Evolutionary conservation across 2,113 vertebrate species (phyloP).

Genomic region (Falco punctatus): DNA sequence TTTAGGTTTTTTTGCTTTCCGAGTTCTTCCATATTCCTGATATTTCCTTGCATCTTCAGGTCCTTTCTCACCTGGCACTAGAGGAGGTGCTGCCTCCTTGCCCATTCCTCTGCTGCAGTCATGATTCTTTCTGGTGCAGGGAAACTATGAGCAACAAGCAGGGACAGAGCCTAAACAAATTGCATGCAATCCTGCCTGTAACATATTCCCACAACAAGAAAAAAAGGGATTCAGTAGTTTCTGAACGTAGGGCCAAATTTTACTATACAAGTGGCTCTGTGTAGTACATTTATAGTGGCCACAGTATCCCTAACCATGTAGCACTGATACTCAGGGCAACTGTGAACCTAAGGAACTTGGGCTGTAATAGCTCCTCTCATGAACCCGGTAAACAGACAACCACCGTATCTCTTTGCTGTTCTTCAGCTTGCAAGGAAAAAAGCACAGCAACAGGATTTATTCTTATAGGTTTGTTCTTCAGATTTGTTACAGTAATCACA

Average conservation of each 20-base stretch:
- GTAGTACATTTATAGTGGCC: neutral
- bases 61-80: neutral
- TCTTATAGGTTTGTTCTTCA: neutral
- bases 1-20: neutral
- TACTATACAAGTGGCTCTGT: neutral
- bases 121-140: neutral
- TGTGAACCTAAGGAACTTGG: neutral
- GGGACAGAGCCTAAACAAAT: neutral
- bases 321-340: neutral
- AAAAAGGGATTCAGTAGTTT: neutral
- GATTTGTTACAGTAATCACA: neutral
- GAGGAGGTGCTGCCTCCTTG: neutral
- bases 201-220: neutral
- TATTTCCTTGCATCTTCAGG: neutral
- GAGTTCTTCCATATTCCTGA: neutral
- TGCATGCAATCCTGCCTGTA: fast-evolving
- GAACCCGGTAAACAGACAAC: neutral
- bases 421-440: neutral
- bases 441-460: neutral
- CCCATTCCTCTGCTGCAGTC: neutral
- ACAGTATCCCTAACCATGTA: neutral
- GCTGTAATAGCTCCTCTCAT: neutral
- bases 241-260: neutral
- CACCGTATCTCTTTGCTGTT: neutral
- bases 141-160: neutral